phyloP scores from a whole-genome alignment of 1,140 invertebrate genomes.

The Ladona fulva region DNA sequence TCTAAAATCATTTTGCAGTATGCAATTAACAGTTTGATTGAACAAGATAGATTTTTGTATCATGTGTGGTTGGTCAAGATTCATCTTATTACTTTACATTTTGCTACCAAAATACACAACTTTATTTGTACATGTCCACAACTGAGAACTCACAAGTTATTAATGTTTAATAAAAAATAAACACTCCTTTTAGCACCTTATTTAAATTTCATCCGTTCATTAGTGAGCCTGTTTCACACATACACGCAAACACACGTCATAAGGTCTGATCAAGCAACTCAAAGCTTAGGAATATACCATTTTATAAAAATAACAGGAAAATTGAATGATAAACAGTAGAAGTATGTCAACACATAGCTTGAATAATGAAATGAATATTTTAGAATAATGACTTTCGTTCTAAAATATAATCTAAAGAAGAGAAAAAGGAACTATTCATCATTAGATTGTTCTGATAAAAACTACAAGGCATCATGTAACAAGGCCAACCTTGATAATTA shows the following conservation, averaged over 20 bases:
- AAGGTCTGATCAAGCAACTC: background rate
- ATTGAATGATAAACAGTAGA: too few species aligned
- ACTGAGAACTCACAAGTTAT: background rate
- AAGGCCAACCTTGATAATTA: too few species aligned
- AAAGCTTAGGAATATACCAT: too few species aligned
- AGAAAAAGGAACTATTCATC: too few species aligned
- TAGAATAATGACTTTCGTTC: too few species aligned
- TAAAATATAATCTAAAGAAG: too few species aligned
- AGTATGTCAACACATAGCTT: too few species aligned
- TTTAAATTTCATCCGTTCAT: background rate
- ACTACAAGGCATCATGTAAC: too few species aligned
- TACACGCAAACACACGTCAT: background rate
- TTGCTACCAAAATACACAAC: slow-evolving; percentile 10
- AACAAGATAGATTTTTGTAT: background rate
- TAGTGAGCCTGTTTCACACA: background rate
- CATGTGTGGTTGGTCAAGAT: background rate
- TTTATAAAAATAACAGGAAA: too few species aligned
- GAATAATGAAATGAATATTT: too few species aligned
- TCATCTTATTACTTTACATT: background rate
- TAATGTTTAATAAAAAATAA: slow-evolving; percentile 1
- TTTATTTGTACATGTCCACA: slow-evolving; percentile 6
- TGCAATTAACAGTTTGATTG: background rate
- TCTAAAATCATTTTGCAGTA: background rate
- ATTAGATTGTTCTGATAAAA: too few species aligned
- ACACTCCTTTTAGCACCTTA: background rate